Evolutionary conservation across 2,113 vertebrate species (phyloP), one percentile per base, ranked within the genome.

Genomic region (Vidua macroura): DNA sequence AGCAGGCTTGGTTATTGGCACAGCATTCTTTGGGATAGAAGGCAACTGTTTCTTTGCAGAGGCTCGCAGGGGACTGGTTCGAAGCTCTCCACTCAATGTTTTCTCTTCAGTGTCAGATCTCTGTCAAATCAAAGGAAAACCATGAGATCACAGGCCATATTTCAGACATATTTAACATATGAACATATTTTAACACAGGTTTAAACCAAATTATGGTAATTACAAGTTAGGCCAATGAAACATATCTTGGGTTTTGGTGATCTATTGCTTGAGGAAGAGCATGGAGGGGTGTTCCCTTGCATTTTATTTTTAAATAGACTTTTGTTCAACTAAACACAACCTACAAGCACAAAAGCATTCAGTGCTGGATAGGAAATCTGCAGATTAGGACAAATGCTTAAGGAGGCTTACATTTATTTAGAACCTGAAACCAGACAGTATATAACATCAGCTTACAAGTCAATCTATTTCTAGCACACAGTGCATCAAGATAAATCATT

Each of bases 21-120:
- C 83, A 58, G 98, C 98, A 96, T 99, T 99, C 96, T 99, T 99
- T 85, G 99, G 99, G 95, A 99, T 99, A 41, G 98, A 98, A 69
- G 99, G 99, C 96, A 99, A 98, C 96, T 99, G 99, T 94, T 99
- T 99, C 96, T 99, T 99, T 25, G 98, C 86, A 92, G 98, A 98
- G 56, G 98, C 93, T 62, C 99, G 98, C 44, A 98, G 98, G 70
- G 99, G 98, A 92, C 99, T 99, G 88, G 95, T 96, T 97, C 98
- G 98, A 96, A 98, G 98, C 48, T 99, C 99, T 31, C 97, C 98
- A 23, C 97, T 95, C 77, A 98, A 88, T 19, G 97, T 96, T 88
- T 98, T 99, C 90, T 99, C 99, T 93, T 99, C 99, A 24, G 97
- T 95, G 9, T 99, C 99, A 68, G 99, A 95, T 97, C 98, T 98